Evolutionary conservation across 1,140 invertebrate genomes (phyloP), one percentile per base, ranked within the genome.

Genomic region (Zaprionus capensis): DNA sequence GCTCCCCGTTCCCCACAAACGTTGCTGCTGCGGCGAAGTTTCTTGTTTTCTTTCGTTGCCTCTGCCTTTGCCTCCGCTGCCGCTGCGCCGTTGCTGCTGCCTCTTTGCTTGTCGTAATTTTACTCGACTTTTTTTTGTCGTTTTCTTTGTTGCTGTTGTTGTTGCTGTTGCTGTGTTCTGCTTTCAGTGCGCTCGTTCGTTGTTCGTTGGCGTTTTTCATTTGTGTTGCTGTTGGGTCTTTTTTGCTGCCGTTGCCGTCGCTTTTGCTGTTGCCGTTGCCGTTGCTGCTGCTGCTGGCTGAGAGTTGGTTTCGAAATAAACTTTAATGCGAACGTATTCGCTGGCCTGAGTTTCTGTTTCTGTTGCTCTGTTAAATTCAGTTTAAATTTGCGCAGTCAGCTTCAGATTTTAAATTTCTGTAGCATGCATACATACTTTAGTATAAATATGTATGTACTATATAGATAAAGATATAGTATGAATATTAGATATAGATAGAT

Each of bases 311-410:
- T 83, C 84, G 81, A 87, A 87, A 87, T 87, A 87, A 87, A 84
- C 84, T 87, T 87, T 87, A 87, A 87, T 88, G 84, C 78, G 84
- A 87, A 80, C 81, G 46, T 22, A 88, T 87, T 88, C 68, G 78
- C 84, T 87, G 65, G 74, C 65, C 81, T 84, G 73, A 80, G 71
- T 76, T 82, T 83, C 83, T 69, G 82, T 86, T 86, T 86, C 83
- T 87, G 85, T 76, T 88, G 81, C 84, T 87, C 84, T 87, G 84
- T 88, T 87, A 87, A 87, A 88, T 87, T 88, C 69, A 72, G 70
- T 59, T 68, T 70, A 83, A 84, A 83, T 83, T 71, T 87, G 83
- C 83, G 83, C 83, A 83, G 80, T 80, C 84, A 87, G 84, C 85
- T 87, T 77, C 67, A 73, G 62, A 46, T 72, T 31, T 56, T 56